phyloP scores from a whole-genome alignment of 2,888 invertebrate genomes.

The Stenodema calcarata region DNA sequence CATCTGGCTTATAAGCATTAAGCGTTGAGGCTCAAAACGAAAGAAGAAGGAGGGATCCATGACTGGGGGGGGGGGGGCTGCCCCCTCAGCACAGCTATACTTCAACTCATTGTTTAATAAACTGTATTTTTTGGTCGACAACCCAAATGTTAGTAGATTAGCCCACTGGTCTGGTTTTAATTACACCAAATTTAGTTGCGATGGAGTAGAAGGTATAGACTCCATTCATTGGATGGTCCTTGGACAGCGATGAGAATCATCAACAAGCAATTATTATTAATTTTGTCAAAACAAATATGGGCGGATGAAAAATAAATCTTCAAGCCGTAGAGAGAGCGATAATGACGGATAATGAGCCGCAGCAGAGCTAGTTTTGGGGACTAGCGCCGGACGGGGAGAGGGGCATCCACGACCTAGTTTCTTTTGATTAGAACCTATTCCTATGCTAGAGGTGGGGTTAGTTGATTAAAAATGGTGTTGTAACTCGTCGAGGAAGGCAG shows the following conservation, averaged over 20 bases:
- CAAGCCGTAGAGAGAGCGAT: neutral
- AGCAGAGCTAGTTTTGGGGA: neutral
- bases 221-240: neutral
- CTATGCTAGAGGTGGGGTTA: neutral
- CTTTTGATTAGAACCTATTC: neutral
- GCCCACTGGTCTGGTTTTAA: too few relatives aligned
- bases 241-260: neutral
- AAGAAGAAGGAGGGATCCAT: too few relatives aligned
- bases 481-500: neutral
- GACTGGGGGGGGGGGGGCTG: too few relatives aligned
- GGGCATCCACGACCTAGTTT: neutral
- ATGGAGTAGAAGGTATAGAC: neutral
- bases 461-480: neutral
- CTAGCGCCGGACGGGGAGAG: neutral
- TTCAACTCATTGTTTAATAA: too few relatives aligned
- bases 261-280: neutral
- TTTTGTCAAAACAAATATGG: neutral
- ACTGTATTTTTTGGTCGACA: too few relatives aligned
- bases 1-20: too few relatives aligned
- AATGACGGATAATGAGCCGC: neutral
- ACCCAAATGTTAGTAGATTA: too few relatives aligned
- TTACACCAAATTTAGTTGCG: neutral
- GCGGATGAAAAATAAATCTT: neutral
- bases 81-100: too few relatives aligned
- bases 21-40: too few relatives aligned